Evolutionary conservation across 2,797 vertebrate genomes (phyloP).

Genomic region (Corythornis leucogaster): DNA sequence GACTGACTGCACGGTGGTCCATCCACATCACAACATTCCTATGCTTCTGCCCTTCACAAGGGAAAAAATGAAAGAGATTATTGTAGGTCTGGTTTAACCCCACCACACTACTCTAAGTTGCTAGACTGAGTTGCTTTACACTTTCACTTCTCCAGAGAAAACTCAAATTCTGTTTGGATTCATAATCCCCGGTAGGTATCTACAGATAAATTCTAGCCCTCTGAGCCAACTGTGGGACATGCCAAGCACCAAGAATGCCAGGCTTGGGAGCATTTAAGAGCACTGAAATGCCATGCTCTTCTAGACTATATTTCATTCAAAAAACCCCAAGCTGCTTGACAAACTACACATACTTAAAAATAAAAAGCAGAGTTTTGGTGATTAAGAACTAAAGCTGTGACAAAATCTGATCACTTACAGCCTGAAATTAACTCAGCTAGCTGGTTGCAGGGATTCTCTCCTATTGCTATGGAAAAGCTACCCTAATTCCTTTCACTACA

Average conservation of each 20-base stretch:
- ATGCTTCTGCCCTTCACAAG: slow-evolving; percentile 76
- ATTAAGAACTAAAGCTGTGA: not conserved
- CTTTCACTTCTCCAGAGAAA: not conserved
- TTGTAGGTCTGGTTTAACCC: not conserved
- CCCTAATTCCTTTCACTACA: not conserved
- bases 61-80: not conserved
- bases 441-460: not conserved
- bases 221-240: not conserved
- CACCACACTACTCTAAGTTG: not conserved
- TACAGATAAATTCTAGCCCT: not conserved
- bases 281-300: not conserved
- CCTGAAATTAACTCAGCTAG: not conserved
- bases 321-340: not conserved
- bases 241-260: not conserved
- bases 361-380: not conserved
- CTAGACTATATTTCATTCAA: not conserved
- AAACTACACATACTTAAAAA: not conserved
- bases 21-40: slow-evolving; percentile 97
- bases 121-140: not conserved
- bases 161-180: not conserved
- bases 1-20: slow-evolving; percentile 91
- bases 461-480: not conserved
- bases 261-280: not conserved
- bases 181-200: not conserved
- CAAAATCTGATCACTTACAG: not conserved